Evolutionary conservation across 2,888 invertebrate species (phyloP).

Genomic region (Clunio marinus): DNA sequence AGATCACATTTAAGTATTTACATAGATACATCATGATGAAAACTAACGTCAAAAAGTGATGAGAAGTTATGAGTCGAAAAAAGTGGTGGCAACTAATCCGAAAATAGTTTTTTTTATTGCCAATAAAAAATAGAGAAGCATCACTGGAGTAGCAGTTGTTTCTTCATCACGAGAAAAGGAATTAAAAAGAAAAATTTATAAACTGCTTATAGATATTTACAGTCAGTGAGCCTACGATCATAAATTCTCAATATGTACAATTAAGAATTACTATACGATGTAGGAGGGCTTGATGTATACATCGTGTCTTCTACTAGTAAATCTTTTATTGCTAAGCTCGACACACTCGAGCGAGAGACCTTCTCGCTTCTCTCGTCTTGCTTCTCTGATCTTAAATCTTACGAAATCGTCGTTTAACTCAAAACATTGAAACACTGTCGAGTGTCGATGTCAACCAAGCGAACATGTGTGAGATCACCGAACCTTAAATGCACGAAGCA

Average conservation of each 20-base stretch:
- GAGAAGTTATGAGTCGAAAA: constrained; percentile 6
- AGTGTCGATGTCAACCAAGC: constrained; percentile 16
- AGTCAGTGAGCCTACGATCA: constrained; percentile 29
- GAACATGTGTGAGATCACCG: constrained; percentile 2
- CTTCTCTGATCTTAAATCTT: background rate
- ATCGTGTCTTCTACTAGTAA: background rate
- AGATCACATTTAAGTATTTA: too few relatives aligned
- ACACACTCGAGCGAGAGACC: background rate
- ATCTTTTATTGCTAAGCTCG: constrained; percentile 14
- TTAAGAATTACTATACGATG: background rate
- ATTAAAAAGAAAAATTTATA: background rate
- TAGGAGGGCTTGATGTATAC: constrained; percentile 27
- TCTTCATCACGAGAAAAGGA: background rate
- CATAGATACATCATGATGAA: too few relatives aligned
- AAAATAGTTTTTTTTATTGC: constrained; percentile 4
- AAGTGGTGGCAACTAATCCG: background rate
- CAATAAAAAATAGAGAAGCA: background rate
- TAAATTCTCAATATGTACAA: constrained; percentile 32
- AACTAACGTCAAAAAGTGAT: too few relatives aligned
- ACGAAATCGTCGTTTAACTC: background rate
- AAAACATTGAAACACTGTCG: background rate
- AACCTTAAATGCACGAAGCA: constrained; percentile 8
- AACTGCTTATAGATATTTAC: too few relatives aligned
- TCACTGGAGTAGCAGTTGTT: background rate
- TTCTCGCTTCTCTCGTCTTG: background rate